A percentile compares a stretch with the other conserved stretches of the same genome.
Conservation (phyloP, 2,888 invertebrate genomes). For the Arenicola marina region DNA sequence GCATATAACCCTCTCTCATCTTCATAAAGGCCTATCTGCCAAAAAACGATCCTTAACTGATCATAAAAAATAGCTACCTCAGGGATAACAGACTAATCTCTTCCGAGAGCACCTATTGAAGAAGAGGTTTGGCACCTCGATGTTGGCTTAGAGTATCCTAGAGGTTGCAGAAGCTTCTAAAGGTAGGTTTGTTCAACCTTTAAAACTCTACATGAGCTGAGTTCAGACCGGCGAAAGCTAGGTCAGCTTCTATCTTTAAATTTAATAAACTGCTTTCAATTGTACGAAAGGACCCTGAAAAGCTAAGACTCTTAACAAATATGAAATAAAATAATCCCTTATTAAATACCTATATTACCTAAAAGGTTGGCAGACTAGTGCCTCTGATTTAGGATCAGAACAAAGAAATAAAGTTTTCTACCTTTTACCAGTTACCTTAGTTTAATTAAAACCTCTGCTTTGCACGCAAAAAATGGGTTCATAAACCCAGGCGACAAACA, state of each 20-base stretch:
- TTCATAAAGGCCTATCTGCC: neutral
- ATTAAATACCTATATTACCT: neutral
- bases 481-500: slow-evolving; percentile 24
- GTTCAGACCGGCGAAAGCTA: slow-evolving; percentile 85
- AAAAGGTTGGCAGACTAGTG: slow-evolving; percentile 70
- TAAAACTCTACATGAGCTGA: slow-evolving; percentile 86
- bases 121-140: slow-evolving; percentile 68
- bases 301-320: neutral
- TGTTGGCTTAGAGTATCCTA: slow-evolving; percentile 80
- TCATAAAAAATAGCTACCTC: slow-evolving; percentile 36
- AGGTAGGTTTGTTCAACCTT: slow-evolving; percentile 71
- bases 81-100: slow-evolving; percentile 49
- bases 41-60: slow-evolving; percentile 16
- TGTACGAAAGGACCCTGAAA: slow-evolving; percentile 77
- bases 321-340: slow-evolving; percentile 8
- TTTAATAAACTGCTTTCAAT: slow-evolving; percentile 64
- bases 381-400: slow-evolving; percentile 74
- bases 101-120: slow-evolving; percentile 42
- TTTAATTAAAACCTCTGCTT: slow-evolving; percentile 29
- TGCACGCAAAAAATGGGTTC: slow-evolving; percentile 29
- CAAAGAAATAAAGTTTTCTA: slow-evolving; percentile 61
- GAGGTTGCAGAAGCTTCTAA: slow-evolving; percentile 70
- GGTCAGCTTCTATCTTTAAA: slow-evolving; percentile 79
- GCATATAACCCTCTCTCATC: slow-evolving; percentile 6
- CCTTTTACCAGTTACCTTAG: slow-evolving; percentile 17